Evolutionary conservation across 64 coral and sea anemone species (phyloP).

Genomic region (Dendronephthya gigantea): DNA sequence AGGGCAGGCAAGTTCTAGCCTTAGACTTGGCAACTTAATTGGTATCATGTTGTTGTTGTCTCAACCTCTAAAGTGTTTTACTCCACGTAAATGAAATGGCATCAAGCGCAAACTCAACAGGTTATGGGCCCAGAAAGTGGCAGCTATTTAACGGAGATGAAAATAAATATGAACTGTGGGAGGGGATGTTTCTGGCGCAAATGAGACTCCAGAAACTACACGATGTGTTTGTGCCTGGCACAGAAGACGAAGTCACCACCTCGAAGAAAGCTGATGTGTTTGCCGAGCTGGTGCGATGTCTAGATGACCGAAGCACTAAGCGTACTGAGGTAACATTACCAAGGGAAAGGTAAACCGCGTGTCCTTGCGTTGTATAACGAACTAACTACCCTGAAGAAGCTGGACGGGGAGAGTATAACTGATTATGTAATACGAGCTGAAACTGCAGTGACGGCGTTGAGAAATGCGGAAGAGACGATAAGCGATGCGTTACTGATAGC

Average conservation of each 20-base stretch:
- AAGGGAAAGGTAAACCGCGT: background rate
- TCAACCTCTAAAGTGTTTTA: too few species aligned
- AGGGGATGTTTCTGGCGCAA: constrained; percentile 13
- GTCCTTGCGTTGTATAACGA: background rate
- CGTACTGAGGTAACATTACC: background rate
- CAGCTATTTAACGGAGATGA: constrained; percentile 24
- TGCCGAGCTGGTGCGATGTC: background rate
- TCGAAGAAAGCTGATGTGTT: constrained; percentile 17
- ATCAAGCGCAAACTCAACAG: constrained; percentile 2
- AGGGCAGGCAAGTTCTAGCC: too few species aligned
- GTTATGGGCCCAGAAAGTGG: constrained; percentile 32
- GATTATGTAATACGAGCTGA: too few species aligned
- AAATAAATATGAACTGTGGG: constrained; percentile 3
- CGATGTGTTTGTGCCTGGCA: background rate
- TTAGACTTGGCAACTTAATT: too few species aligned
- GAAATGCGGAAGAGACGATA: too few species aligned
- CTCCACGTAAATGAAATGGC: too few species aligned
- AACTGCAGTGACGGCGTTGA: too few species aligned
- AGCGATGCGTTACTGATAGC: too few species aligned
- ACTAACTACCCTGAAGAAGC: background rate
- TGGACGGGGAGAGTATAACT: background rate
- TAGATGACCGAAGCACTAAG: background rate
- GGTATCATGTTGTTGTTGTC: too few species aligned
- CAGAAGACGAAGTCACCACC: background rate
- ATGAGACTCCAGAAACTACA: constrained; percentile 32